Base-by-base conservation (phyloP, 2,888 invertebrate genomes). In the Aphodius sticticus region DNA sequence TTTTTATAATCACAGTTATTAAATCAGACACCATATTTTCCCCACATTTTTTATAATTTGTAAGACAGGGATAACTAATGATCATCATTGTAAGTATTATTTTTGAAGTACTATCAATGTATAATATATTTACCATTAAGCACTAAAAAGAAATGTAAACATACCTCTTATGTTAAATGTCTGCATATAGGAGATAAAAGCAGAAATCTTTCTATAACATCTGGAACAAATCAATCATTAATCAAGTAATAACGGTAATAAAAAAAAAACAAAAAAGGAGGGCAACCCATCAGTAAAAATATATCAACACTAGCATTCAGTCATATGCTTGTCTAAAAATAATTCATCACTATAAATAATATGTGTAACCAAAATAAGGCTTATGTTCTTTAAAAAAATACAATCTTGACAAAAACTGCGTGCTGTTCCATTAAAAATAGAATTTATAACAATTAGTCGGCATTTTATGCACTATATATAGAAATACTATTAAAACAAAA, bases 1-100 rank as follows among this genome's bases (percentile, higher is more conserved):
- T 26, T 3, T 26, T 26, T 26, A 26, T 36, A 6, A 12, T 0
- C 16, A 15, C 15, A 26, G 26, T 26, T 26, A 12, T 76, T 15
- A 76, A 36, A 9, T 69, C 76, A 69, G 36, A 12, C 26, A 26
- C 12, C 14, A 6, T n/a, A 77, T 35, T 69, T 69, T 77, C 53
- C 69, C 77, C 69, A 69, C 77, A 77, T 12, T 16, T n/a, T 26
- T 38, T 9, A 26, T 69, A 76, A 36, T 76, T 69, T 76, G 76
- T 81, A 80, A 76, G 81, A 81, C 80, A 81, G 81, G 81, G 81
- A 81, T 81, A 81, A 81, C 81, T 80, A 81, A 72, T 71, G 53
- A 69, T 81, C 81, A 81, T 80, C 80, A 81, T 76, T 37, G 76
- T 15, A 6, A 76, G 16, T 70, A n/a, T 70, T 26, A 26, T 26